Evolutionary conservation across 2,888 invertebrate genomes (phyloP).

Genomic region (Silvanus unidentatus): DNA sequence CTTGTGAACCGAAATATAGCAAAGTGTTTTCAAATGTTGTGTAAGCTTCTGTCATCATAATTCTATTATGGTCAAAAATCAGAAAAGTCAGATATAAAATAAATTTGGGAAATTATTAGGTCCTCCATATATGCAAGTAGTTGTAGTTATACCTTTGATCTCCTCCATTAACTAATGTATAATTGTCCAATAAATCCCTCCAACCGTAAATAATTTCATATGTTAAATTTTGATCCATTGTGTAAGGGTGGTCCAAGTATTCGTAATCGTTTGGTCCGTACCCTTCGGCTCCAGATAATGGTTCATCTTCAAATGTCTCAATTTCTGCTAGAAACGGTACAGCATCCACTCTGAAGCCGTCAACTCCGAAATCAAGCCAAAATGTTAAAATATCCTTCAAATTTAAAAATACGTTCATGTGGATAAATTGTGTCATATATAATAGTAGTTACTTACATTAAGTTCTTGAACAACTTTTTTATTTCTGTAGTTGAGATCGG

Average conservation of each 20-base stretch:
- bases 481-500: slow-evolving; percentile 77
- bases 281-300: slow-evolving; percentile 35
- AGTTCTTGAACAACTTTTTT: slow-evolving; percentile 61
- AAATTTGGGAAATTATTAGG: no score
- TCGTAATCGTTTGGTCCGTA: slow-evolving; percentile 52
- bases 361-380: slow-evolving; percentile 78
- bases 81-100: no score
- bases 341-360: slow-evolving; percentile 82
- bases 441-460: no score
- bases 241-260: slow-evolving; percentile 59
- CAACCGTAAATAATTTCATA: slow-evolving; percentile 62
- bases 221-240: slow-evolving; percentile 53
- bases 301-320: slow-evolving; percentile 42
- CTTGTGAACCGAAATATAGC: slow-evolving; percentile 61
- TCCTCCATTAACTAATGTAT: no score
- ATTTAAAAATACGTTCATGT: background rate
- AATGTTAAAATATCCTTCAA: slow-evolving; percentile 61
- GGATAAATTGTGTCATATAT: background rate
- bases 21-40: slow-evolving; percentile 54
- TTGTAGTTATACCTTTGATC: no score
- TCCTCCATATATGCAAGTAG: no score
- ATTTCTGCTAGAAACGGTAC: slow-evolving; percentile 50
- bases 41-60: slow-evolving; percentile 76
- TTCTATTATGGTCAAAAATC: slow-evolving; percentile 38
- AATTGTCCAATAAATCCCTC: slow-evolving; percentile 58